Base-by-base conservation (phyloP, 2,797 vertebrate genomes). In the Dendrocincla tyrannina region DNA sequence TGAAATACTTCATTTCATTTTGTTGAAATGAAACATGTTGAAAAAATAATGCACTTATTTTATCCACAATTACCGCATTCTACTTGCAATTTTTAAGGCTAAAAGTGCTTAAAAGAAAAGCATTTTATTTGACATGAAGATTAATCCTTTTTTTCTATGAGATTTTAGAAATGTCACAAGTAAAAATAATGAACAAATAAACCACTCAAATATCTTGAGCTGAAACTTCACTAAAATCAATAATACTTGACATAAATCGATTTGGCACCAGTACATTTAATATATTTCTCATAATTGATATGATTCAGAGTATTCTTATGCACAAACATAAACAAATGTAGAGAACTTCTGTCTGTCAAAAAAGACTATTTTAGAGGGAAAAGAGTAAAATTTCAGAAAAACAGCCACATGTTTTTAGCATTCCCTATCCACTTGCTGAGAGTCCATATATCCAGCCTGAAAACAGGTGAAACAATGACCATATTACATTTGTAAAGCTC, bases 181-280 rank as follows among this genome's bases (percentile, higher is more conserved):
- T 55, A 50, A 86, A 83, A 89, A 74, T 35, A 91, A 93, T 58
- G 68, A 88, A 53, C 17, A 91, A 93, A 86, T 13, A 91, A 88
- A 49, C 14, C 27, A 58, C 49, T 75, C 13, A 86, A 88, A 77
- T 56, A 84, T 47, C 46, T 81, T 22, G 3, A 89, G 49, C 49
- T 72, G 49, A 85, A 89, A 70, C 69, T 47, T 72, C 67, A 64
- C 42, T 74, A 67, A 91, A 85, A 85, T 88, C 70, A 60, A 37
- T 84, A 75, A 87, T n/a, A 25, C 32, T 85, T 92, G 44, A 41
- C 58, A 66, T 74, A 92, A 92, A 91, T 77, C 2, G 2, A 78
- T 89, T 76, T 72, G 23, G 28, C 39, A 80, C 18, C 24, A 47
- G 41, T 63, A 35, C 18, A 18, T 73, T 88, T 94, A 74, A 88